Evolutionary conservation across 2,113 vertebrate species (phyloP).

Genomic region (Leucoraja erinaceus): DNA sequence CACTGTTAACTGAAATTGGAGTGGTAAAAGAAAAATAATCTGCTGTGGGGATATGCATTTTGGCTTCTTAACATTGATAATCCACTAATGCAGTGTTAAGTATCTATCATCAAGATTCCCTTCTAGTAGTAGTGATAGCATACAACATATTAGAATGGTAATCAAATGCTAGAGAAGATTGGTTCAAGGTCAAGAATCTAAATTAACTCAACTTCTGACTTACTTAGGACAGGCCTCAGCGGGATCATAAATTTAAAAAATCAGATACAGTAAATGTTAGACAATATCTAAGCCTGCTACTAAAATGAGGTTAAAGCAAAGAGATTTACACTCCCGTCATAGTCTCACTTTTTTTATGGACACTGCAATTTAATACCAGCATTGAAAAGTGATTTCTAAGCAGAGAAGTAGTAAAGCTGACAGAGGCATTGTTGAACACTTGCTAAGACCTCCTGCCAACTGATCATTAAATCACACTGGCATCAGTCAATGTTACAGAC

Average conservation of each 20-base stretch:
- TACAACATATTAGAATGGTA: background rate
- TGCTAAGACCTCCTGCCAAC: background rate
- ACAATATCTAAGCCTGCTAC: background rate
- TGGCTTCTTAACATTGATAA: background rate
- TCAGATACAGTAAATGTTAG: background rate
- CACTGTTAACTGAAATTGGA: background rate
- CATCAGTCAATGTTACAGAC: background rate
- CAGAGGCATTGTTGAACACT: background rate
- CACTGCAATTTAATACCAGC: background rate
- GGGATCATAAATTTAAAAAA: background rate
- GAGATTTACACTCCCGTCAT: background rate
- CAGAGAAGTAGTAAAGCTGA: background rate
- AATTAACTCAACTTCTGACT: background rate
- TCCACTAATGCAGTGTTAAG: background rate
- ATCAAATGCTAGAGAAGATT: background rate
- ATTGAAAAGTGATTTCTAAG: background rate
- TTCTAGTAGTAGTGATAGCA: background rate
- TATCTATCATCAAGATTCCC: background rate
- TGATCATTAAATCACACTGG: constrained; percentile 18
- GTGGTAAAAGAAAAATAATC: background rate
- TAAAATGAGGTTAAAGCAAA: background rate
- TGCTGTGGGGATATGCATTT: background rate
- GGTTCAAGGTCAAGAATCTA: background rate
- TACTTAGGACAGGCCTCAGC: background rate
- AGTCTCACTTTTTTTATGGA: background rate